Evolutionary conservation across 2,797 vertebrate genomes (phyloP), one percentile per base, ranked within the genome.

Genomic region (Eutrigla gurnardus): DNA sequence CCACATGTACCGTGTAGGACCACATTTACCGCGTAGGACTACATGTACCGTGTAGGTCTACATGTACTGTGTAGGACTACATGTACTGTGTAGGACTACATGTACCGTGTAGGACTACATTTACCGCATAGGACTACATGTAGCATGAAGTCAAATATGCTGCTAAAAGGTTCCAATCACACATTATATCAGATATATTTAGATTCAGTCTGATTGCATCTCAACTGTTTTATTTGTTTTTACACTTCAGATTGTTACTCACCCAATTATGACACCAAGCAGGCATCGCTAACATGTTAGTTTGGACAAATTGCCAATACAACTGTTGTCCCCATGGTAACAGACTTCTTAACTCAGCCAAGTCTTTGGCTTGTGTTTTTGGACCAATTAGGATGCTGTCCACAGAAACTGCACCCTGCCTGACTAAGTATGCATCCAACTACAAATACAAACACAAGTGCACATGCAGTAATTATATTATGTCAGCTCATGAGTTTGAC

Each of bases 401-500:
- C 81, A 68, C 84, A 80, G 67, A 85, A 83, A 82, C 82, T 67
- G 63, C 77, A 76, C 80, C 74, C 75, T 74, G 65, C 70, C 50
- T 49, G 25, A 25, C 25, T 25, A 25, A 25, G 25, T 14, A 3
- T 61, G 59, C 63, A 58, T 68, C 78, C 73, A 73, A 71, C 46
- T 79, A 59, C 78, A 88, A 81, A 87, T 83, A 86, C 67, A 92
- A 84, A 91, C 79, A 86, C 77, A 76, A 74, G 72, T 75, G 66
- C 75, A 64, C 72, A 84, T 60, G 65, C 65, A 81, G 75, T 86
- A 85, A 87, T 88, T 86, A 76, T 53, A 73, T 81, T 78, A 75
- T 87, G 77, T 83, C 73, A 77, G 73, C 32, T 8, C 84, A 77
- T 67, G 75, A 77, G 74, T 80, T 84, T 62, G 72, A 50, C 47